Percentiles rank a stretch among this genome's conserved stretches.
Conservation (phyloP, 2,888 invertebrate genomes). For the Choristoneura rosaceana region DNA sequence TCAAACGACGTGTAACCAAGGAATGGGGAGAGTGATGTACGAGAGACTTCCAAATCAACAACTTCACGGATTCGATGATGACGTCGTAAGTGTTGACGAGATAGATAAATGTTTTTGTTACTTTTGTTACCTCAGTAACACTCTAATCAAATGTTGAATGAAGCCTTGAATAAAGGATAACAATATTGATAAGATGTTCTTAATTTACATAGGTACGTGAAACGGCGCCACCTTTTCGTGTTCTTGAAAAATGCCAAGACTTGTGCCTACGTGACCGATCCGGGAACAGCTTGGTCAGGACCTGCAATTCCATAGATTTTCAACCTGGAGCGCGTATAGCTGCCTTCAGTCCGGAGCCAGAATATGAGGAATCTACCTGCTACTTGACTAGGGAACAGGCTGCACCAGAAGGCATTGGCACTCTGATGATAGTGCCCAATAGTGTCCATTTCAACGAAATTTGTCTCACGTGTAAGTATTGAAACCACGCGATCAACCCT, state of each 20-base stretch:
- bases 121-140: neutral
- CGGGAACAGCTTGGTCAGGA: conserved; percentile 92
- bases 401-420: conserved; percentile 94
- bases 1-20: conserved; percentile 96
- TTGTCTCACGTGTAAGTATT: conserved; percentile 92
- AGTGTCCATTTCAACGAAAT: conserved; percentile 96
- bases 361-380: conserved; percentile 95
- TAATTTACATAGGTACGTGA: conserved; percentile 87
- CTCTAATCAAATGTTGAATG: conserved; percentile 10
- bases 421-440: conserved; percentile 94
- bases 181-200: conserved; percentile 7
- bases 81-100: conserved; percentile 87
- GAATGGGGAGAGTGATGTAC: conserved; percentile 94
- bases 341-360: conserved; percentile 92
- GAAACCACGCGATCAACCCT: neutral
- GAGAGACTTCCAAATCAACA: conserved; percentile 96
- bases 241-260: conserved; percentile 95
- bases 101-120: neutral
- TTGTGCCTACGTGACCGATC: conserved; percentile 93
- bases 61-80: conserved; percentile 95
- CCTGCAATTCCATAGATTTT: conserved; percentile 95
- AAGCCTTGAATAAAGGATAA: neutral
- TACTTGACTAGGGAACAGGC: conserved; percentile 94
- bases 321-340: conserved; percentile 95
- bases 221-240: conserved; percentile 93